These are phyloP conservation scores for Drosophila orosa DNA, from an alignment of 1,140 invertebrate genomes.

Conservation along the genomic window DNA sequence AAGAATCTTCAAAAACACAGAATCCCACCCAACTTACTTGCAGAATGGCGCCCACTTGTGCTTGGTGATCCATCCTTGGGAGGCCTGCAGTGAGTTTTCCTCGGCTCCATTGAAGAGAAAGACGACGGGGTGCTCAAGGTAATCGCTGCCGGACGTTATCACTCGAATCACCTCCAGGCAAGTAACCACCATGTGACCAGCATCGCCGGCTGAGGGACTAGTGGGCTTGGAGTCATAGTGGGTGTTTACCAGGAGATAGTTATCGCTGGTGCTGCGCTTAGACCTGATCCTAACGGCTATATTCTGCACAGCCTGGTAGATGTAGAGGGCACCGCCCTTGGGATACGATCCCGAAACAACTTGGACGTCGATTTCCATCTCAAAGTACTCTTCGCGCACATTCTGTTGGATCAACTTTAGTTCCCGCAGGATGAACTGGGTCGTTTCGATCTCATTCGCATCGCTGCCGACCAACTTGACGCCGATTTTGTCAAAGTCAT, in stretches of 20 bases:
- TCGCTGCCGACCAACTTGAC: conserved; percentile 87
- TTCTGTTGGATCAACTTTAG: conserved; percentile 38
- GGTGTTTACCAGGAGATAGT: conserved; percentile 93
- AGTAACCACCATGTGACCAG: conserved; percentile 94
- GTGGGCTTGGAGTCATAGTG: conserved; percentile 96
- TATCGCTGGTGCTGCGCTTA: conserved; percentile 58
- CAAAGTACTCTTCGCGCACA: conserved; percentile 47
- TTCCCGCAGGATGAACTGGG: conserved; percentile 85
- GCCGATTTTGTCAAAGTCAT: conserved; percentile 88
- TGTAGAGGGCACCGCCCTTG: conserved; percentile 89
- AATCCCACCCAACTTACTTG: conserved; percentile 46
- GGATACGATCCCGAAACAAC: conserved; percentile 90
- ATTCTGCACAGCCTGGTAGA: conserved; percentile 89
- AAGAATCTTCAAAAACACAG: conserved; percentile 56
- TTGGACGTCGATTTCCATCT: conserved; percentile 64
- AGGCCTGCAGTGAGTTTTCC: conserved; percentile 85
- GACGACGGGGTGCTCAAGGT: conserved; percentile 85
- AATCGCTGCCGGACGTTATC: conserved; percentile 39
- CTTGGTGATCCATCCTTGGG: conserved; percentile 92
- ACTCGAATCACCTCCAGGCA: conserved; percentile 92
- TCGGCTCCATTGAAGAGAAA: conserved; percentile 96
- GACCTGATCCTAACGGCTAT: conserved; percentile 90
- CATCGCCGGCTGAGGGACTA: conserved; percentile 89
- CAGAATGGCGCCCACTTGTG: conserved; percentile 90
- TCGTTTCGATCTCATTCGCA: conserved; percentile 87